Evolutionary conservation across 2,888 invertebrate species (phyloP), one percentile per base, ranked within the genome.

Genomic region (Disparrhopalites patrizii): DNA sequence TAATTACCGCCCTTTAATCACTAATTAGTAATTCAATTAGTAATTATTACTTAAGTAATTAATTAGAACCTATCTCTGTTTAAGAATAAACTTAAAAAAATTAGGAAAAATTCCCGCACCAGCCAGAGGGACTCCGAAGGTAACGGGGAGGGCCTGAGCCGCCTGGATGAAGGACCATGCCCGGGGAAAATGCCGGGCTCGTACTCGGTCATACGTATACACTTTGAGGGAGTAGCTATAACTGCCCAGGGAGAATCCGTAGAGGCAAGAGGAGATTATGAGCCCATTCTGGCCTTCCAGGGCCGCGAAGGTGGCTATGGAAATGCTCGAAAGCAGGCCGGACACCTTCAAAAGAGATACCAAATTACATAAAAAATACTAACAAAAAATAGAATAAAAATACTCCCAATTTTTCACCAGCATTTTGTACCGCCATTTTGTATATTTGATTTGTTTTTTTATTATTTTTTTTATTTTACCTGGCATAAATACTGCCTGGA

Each of bases 121-220:
- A 78, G 90, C 87, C 69, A 90, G 84, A 8, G 91, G 91, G 52
- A 91, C 88, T 55, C 92, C 92, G 57, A 92, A 86, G 1, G 89
- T 87, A 51, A 90, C 88, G 7, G 92, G 91, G 76, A 93, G 86
- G 18, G 90, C 89, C 79, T 92, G 92, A 13, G 90, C 89, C 78
- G 89, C 90, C 79, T 91, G 90, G 58, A 92, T 88, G 81, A 90
- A 93, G 66, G 91, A 90, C 92, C 92, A 92, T 0, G 91, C 91
- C 62, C 91, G 83, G 0, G 91, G 90, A 78, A 92, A 92, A 79
- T 93, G 89, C 69, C 91, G 83, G 1, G 91, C 90, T 60, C 91
- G 82, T 28, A 93, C 91, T 68, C 91, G 83, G 79, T 93, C 92
- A 78, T 90, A 91, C 0, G 90, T 90, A 81, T 91, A 92, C 87